Base-by-base conservation (phyloP, 2,888 invertebrate species). In the Melieria omissa region DNA sequence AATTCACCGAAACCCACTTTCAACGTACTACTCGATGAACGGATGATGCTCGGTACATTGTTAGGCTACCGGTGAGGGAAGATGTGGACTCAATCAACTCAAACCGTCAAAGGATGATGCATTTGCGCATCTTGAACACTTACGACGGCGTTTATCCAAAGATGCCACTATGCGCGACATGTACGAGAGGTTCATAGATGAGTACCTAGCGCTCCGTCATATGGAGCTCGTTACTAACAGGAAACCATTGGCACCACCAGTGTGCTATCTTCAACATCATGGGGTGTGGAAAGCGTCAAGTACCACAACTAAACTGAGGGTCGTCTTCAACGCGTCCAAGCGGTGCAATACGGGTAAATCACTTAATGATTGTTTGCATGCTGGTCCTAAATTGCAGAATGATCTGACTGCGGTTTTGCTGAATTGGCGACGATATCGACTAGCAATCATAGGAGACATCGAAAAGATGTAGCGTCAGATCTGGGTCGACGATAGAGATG, bases 261-360 rank as follows among this genome's bases (percentile, higher is more conserved):
- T 10, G 4, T 60, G 42, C 42, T 60, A 42, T 42, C 60, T 60
- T 4, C 60, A 42, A 12, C 60, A 60, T 41, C 60, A 60, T 60
- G 42, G 60, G 42, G 60, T 60, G 12, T 60, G 41, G 60, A 60
- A 60, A 44, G 10, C 9, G 12, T 60, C 60, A 4, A 60, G 60
- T 42, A 60, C 60, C 12, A 60, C 60, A 60, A 60, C 60, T 4
- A 60, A 60, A 60, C 42, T 60, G 5, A 42, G 60, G 1, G 42
- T n/a, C n/a, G n/a, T n/a, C n/a, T n/a, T n/a, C n/a, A n/a, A n/a
- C n/a, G n/a, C n/a, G n/a, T n/a, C n/a, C 44, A 54, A 54, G 54
- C 12, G 10, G 14, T 54, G 6, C 54, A 54, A 14, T 9, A 8
- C 8, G 6, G 54, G 4, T 54, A 54, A 54, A 10, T 54, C 54